These are phyloP conservation scores for Sebastes dallii DNA, from an alignment of 2,797 vertebrate genomes.

Conservation along the genomic window DNA sequence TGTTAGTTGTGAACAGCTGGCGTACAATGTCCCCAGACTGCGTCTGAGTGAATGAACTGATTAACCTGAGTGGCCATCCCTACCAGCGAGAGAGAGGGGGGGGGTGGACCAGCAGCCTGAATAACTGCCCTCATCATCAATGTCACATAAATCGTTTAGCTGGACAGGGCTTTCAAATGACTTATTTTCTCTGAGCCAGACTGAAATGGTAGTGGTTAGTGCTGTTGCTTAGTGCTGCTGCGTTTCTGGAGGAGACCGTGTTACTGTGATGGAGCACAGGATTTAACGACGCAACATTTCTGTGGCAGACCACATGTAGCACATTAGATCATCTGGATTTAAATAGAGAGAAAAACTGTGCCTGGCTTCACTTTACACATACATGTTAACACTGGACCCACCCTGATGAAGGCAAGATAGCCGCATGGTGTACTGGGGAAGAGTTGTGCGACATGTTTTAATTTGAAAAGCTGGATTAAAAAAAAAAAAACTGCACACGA, in stretches of 20 bases:
- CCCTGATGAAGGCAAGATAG: background rate
- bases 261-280: background rate
- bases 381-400: background rate
- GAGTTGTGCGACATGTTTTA: background rate
- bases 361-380: background rate
- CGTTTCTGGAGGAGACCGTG: slow-evolving; percentile 15
- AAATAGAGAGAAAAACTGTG: background rate
- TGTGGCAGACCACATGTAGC: background rate
- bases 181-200: slow-evolving; percentile 16
- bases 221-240: slow-evolving; percentile 4
- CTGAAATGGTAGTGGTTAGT: slow-evolving; percentile 21
- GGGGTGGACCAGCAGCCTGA: slow-evolving; percentile 62
- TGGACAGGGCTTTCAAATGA: slow-evolving; percentile 62
- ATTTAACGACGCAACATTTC: slow-evolving; percentile 33
- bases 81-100: slow-evolving; percentile 29
- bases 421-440: background rate
- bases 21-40: slow-evolving; percentile 68
- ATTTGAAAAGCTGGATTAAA: background rate
- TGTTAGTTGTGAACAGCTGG: slow-evolving; percentile 76
- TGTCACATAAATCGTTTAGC: slow-evolving; percentile 78
- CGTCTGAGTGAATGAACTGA: slow-evolving; percentile 83
- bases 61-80: slow-evolving; percentile 83
- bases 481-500: background rate
- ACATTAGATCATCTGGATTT: background rate
- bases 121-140: slow-evolving; percentile 80